These are phyloP conservation scores for Liolophura sinensis DNA, from an alignment of 1,140 invertebrate genomes.

Conservation along the genomic window DNA sequence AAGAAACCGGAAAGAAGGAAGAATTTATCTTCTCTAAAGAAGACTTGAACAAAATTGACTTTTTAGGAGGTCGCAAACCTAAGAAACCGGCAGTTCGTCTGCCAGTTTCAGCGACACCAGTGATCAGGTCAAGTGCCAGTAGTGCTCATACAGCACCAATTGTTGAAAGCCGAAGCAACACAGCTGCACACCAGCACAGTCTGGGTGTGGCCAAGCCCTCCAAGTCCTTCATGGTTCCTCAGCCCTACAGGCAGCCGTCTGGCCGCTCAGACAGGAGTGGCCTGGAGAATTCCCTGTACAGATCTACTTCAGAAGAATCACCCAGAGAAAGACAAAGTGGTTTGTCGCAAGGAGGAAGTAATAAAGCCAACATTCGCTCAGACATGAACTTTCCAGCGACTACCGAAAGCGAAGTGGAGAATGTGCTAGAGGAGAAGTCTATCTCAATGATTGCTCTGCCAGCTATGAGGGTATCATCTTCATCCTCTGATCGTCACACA, in stretches of 20 bases:
- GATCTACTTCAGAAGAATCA: too few species aligned
- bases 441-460: conserved; percentile 35
- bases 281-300: too few species aligned
- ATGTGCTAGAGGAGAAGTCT: conserved; percentile 38
- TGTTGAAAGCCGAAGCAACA: too few species aligned
- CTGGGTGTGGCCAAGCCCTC: too few species aligned
- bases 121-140: too few species aligned
- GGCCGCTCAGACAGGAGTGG: too few species aligned
- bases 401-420: conserved; percentile 32
- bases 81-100: neutral
- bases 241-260: too few species aligned
- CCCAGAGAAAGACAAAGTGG: too few species aligned
- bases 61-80: conserved; percentile 27
- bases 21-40: conserved; percentile 44
- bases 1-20: conserved; percentile 14
- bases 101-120: too few species aligned
- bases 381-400: conserved; percentile 30
- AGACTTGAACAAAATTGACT: conserved; percentile 41
- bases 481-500: neutral
- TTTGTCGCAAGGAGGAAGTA: neutral
- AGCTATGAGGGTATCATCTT: conserved; percentile 9
- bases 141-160: too few species aligned
- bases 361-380: conserved; percentile 16
- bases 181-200: too few species aligned
- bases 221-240: too few species aligned